Evolutionary conservation across 1,140 invertebrate species (phyloP).

Genomic region (Drosophila tsacasi): DNA sequence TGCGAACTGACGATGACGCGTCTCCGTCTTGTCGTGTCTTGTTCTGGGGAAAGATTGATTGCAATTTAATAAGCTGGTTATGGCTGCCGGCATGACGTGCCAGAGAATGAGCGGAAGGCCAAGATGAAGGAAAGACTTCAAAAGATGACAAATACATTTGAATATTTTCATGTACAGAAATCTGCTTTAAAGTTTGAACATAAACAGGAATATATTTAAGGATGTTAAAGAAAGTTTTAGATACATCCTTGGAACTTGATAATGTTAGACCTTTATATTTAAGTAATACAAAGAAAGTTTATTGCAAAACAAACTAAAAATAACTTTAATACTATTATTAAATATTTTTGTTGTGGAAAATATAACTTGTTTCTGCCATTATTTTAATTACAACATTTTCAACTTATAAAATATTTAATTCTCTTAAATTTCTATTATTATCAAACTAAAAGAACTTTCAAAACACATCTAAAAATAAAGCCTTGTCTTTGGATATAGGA

Average conservation of each 20-base stretch:
- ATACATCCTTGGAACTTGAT: background rate
- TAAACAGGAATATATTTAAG: background rate
- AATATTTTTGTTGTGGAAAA: background rate
- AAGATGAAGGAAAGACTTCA: background rate
- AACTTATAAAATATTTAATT: background rate
- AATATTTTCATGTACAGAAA: background rate
- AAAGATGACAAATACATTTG: background rate
- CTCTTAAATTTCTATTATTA: background rate
- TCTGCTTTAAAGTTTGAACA: background rate
- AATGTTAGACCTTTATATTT: no score
- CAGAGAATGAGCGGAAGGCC: background rate
- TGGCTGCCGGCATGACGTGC: slow-evolving; percentile 4
- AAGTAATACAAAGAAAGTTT: background rate
- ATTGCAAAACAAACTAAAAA: background rate
- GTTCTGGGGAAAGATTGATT: slow-evolving; percentile 41
- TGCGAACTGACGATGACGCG: slow-evolving; percentile 27
- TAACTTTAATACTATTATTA: background rate
- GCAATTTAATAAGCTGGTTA: slow-evolving; percentile 52
- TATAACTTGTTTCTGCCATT: background rate
- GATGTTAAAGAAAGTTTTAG: background rate
- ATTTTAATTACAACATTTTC: background rate
- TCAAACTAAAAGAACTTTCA: background rate
- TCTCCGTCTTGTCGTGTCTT: slow-evolving; percentile 14
- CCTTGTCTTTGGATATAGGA: background rate
- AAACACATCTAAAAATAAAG: background rate